These are phyloP conservation scores for Crenuchus spilurus DNA, from an alignment of 2,797 vertebrate genomes.

Conservation along the genomic window DNA sequence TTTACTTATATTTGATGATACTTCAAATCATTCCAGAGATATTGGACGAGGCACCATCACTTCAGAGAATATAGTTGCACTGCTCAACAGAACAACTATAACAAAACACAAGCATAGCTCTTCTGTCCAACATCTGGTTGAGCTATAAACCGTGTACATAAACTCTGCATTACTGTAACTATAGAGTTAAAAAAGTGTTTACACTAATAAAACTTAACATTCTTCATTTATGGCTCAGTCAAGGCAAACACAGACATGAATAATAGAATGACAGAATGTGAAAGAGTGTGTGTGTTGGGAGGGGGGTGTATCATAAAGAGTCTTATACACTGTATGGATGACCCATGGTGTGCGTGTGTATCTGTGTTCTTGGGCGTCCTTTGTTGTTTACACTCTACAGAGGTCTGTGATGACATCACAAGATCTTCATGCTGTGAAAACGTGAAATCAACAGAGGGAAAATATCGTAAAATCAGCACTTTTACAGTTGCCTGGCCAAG, in stretches of 20 bases:
- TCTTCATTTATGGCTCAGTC: slow-evolving; percentile 58
- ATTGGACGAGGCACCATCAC: no score
- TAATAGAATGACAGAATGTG: slow-evolving; percentile 2
- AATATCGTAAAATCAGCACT: slow-evolving; percentile 39
- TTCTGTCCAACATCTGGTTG: slow-evolving; percentile 60
- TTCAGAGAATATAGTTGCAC: no score
- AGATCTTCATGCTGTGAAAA: slow-evolving; percentile 14
- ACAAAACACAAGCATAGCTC: no score
- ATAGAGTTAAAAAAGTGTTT: slow-evolving; percentile 38
- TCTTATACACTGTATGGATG: slow-evolving; percentile 5
- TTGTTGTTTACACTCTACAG: slow-evolving; percentile 28
- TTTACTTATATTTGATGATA: no score
- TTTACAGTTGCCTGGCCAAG: not conserved
- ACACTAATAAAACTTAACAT: slow-evolving; percentile 58
- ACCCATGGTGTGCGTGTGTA: slow-evolving; percentile 12
- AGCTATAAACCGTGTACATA: slow-evolving; percentile 19
- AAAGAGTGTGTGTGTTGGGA: not conserved
- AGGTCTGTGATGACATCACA: slow-evolving; percentile 38
- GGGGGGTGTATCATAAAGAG: slow-evolving; percentile 17
- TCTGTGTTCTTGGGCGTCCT: slow-evolving; percentile 23
- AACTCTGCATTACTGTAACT: slow-evolving; percentile 43
- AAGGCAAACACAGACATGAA: slow-evolving; percentile 57
- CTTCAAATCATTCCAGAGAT: no score
- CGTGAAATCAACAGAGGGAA: slow-evolving; percentile 27
- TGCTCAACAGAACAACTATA: no score